Conservation (phyloP, 2,113 vertebrate genomes). For the Oriolus oriolus region DNA sequence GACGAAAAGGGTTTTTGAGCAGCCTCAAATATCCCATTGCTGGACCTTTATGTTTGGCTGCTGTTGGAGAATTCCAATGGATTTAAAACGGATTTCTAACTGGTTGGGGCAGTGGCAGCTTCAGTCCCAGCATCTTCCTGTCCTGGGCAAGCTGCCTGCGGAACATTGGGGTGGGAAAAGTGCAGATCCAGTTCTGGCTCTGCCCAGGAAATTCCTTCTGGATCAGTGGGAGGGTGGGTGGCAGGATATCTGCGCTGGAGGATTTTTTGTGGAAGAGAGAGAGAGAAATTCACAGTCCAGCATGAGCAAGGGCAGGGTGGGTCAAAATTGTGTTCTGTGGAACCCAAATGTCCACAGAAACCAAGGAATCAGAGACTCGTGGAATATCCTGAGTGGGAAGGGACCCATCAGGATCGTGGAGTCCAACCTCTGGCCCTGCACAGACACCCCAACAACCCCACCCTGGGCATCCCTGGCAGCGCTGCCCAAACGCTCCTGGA, state of each 20-base stretch:
- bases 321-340: background rate
- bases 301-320: background rate
- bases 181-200: background rate
- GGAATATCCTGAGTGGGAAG: background rate
- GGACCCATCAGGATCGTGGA: background rate
- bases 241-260: background rate
- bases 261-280: background rate
- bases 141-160: background rate
- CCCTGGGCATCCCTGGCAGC: background rate
- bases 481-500: background rate
- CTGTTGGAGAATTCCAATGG: background rate
- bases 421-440: accelerated
- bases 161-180: background rate
- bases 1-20: background rate
- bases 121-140: background rate
- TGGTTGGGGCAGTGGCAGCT: background rate
- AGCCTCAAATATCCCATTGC: background rate
- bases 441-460: background rate
- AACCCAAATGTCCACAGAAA: background rate
- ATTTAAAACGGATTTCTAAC: background rate
- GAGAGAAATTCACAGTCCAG: background rate
- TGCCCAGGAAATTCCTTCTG: background rate
- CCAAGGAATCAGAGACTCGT: background rate
- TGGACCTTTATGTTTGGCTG: background rate
- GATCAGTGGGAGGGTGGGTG: too few species aligned